Percentiles rank a stretch among this genome's conserved stretches.
Evolutionary conservation across 2,113 vertebrate genomes (phyloP).

Genomic region (Lepus timidus): DNA sequence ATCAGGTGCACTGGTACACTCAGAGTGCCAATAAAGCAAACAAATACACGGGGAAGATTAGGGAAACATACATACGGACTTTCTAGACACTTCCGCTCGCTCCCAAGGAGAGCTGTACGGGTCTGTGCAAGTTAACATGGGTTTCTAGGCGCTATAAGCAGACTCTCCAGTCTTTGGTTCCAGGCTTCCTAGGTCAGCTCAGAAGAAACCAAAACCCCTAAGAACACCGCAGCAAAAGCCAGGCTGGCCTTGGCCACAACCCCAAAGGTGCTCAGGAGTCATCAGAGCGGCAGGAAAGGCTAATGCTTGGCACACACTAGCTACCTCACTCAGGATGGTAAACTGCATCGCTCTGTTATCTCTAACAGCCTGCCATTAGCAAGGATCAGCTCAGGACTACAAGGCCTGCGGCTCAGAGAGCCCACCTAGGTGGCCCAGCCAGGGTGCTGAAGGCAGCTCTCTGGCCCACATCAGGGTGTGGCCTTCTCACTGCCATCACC

Average conservation of each 20-base stretch:
- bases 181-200: background rate
- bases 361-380: accelerated
- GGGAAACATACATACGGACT: background rate
- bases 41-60: background rate
- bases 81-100: background rate
- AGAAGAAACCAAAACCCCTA: background rate
- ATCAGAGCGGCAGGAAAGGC: no score
- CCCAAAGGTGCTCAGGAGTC: background rate
- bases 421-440: background rate
- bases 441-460: background rate
- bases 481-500: no score
- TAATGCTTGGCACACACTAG: accelerated
- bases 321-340: background rate
- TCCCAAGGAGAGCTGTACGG: background rate
- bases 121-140: background rate
- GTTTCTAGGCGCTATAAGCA: background rate
- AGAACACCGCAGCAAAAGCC: background rate
- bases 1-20: accelerated
- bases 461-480: background rate
- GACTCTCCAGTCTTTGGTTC: background rate
- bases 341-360: accelerated
- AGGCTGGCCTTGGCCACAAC: background rate
- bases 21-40: background rate
- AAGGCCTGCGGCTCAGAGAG: background rate
- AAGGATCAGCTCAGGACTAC: background rate